Evolutionary conservation across 2,888 invertebrate species (phyloP).

Genomic region (Temnothorax unifasciatus): DNA sequence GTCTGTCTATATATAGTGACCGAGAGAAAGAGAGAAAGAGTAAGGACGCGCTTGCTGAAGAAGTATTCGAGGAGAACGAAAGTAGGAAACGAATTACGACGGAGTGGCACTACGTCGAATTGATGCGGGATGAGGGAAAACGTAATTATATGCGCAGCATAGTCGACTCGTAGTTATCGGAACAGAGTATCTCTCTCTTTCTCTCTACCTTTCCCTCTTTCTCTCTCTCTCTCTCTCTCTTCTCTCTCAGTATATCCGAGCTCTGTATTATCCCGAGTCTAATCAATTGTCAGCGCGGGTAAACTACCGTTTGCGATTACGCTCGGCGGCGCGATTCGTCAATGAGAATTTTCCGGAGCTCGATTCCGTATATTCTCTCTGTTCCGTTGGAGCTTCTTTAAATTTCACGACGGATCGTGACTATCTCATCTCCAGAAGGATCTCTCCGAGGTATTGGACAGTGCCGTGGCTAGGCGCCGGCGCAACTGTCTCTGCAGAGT

Average conservation of each 20-base stretch:
- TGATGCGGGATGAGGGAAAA: conserved; percentile 71
- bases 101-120: conserved; percentile 58
- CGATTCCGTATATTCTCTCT: conserved; percentile 34
- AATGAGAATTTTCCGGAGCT: conserved; percentile 37
- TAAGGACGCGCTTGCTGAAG: conserved; percentile 24
- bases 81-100: conserved; percentile 57
- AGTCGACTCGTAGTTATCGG: conserved; percentile 31
- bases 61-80: conserved; percentile 31
- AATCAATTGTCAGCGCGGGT: conserved; percentile 52
- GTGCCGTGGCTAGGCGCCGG: conserved; percentile 25
- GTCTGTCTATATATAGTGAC: background rate
- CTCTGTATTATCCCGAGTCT: conserved; percentile 43
- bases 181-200: conserved; percentile 23
- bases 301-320: conserved; percentile 54
- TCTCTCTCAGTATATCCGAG: background rate
- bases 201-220: background rate
- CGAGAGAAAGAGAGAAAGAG: background rate
- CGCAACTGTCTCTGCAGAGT: background rate
- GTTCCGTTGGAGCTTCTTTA: conserved; percentile 25
- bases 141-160: conserved; percentile 65
- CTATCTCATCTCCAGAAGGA: conserved; percentile 46
- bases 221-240: conserved; percentile 14
- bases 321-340: conserved; percentile 49
- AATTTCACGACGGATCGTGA: conserved; percentile 48
- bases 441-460: conserved; percentile 38